Evolutionary conservation across 2,888 invertebrate genomes (phyloP).

Genomic region (Isotomurus palustris): DNA sequence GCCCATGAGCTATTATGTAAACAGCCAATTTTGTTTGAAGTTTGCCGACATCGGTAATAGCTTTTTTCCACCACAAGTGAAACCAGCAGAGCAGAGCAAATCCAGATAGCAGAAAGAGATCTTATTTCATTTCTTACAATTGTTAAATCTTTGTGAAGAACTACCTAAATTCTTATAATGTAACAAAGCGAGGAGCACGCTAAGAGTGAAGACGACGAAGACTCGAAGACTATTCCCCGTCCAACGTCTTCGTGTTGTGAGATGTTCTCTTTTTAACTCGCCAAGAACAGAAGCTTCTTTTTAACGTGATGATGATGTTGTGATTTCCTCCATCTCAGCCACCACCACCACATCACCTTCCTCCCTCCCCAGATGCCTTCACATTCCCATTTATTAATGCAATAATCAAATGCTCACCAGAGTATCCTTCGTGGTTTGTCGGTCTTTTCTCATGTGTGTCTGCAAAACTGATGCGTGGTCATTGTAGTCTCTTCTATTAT

Average conservation of each 20-base stretch:
- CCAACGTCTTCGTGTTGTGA: not conserved
- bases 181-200: not conserved
- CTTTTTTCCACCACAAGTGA: conserved; percentile 31
- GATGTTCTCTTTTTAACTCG: too few species aligned
- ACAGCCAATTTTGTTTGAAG: conserved; percentile 40
- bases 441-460: too few species aligned
- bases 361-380: too few species aligned
- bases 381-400: too few species aligned
- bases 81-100: conserved; percentile 16
- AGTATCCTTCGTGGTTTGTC: too few species aligned
- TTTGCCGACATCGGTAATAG: conserved; percentile 42
- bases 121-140: conserved; percentile 17
- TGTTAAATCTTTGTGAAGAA: not conserved
- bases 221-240: not conserved
- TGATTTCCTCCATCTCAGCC: too few species aligned
- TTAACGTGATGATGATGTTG: too few species aligned
- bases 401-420: too few species aligned
- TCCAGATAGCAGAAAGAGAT: conserved; percentile 13
- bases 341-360: too few species aligned
- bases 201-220: not conserved
- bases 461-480: too few species aligned
- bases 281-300: too few species aligned
- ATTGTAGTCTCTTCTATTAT: too few species aligned
- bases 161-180: not conserved
- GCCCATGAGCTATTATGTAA: conserved; percentile 45